Evolutionary conservation across 2,797 vertebrate genomes (phyloP), one percentile per base, ranked within the genome.

Genomic region (Ctenochaetus hawaiiensis): DNA sequence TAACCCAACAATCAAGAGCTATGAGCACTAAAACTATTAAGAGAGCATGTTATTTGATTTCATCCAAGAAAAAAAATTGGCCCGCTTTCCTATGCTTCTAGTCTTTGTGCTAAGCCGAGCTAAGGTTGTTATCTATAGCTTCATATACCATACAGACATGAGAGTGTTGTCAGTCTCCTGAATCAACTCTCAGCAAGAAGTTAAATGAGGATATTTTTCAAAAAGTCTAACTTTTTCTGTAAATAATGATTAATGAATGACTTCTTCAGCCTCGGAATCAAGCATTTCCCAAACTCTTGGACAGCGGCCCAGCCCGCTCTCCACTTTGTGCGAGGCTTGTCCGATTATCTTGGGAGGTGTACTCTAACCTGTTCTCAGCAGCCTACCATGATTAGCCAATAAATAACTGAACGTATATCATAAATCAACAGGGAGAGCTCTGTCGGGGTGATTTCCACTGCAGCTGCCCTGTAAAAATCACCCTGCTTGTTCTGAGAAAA

Each of bases 371-470:
- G 83, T 78, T 77, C 58, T 79, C 75, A 78, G 76, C 78, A 78
- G 62, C 54, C 70, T 3, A 44, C 78, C 61, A 51, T 91, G 78
- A 92, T 94, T 89, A 89, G 81, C 64, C 87, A 87, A 88, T 91
- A 89, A 91, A 92, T 91, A 92, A 89, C 81, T 75, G 77, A 85
- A 83, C 59, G 52, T 73, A 47, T 67, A 67, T 78, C 91, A 86
- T 91, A 88, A 91, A 94, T 94, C 90, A 91, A 72, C 67, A 43
- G 71, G 75, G 49, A 75, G 77, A 84, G 61, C 70, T 74, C 65
- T 90, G 90, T 87, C 79, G 67, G 64, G 23, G 52, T 73, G 75
- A 81, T 81, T 80, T 89, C 80, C 56, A 49, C 69, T 51, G 73
- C 81, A 68, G 74, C 62, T 80, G 49, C 70, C 61, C 64, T 74